Evolutionary conservation across 2,113 vertebrate genomes (phyloP).

Genomic region (Astatotilapia flaviijosephi): DNA sequence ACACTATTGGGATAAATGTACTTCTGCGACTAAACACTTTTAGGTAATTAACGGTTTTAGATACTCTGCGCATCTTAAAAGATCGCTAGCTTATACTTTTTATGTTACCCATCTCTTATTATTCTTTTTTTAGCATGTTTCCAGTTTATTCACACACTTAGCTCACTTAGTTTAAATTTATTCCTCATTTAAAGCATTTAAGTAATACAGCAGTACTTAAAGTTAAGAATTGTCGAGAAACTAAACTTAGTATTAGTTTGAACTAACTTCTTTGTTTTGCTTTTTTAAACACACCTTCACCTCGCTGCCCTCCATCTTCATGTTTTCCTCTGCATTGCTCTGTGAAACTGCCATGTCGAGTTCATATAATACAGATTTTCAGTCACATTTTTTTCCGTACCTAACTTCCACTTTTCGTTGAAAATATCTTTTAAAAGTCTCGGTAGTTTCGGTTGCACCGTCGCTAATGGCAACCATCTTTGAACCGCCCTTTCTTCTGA

Average conservation of each 20-base stretch:
- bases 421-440: neutral
- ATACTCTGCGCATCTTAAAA: neutral
- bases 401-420: neutral
- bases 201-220: neutral
- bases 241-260: neutral
- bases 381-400: neutral
- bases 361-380: neutral
- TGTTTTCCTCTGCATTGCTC: neutral
- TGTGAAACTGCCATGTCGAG: neutral
- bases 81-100: neutral
- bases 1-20: neutral
- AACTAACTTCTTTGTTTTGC: neutral
- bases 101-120: neutral
- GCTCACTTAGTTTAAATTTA: neutral
- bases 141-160: neutral
- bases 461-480: constrained; percentile 4
- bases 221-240: neutral
- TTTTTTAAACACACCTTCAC: constrained; percentile 10
- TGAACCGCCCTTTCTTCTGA: neutral
- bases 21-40: neutral
- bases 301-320: neutral
- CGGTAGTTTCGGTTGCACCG: constrained; percentile 1
- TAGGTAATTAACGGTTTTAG: neutral
- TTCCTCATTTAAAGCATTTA: neutral
- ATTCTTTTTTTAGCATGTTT: neutral